Conservation (phyloP, 2,888 invertebrate genomes). For the Steromphala cineraria region DNA sequence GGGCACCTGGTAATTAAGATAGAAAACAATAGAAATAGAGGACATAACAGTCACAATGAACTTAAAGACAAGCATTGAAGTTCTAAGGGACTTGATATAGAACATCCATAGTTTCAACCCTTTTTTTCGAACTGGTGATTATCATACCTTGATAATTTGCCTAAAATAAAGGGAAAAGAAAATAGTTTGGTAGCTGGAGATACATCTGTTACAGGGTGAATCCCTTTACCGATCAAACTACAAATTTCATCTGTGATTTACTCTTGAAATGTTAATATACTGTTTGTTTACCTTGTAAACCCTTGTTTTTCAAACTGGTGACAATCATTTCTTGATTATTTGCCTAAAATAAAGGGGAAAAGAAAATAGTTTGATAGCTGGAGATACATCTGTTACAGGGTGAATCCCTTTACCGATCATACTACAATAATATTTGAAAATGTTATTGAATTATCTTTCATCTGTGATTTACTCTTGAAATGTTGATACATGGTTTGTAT, state of each 20-base stretch:
- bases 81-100: too few species aligned
- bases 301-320: not conserved
- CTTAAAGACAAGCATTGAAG: too few species aligned
- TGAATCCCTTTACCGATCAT: slow-evolving; percentile 20
- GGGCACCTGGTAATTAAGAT: too few species aligned
- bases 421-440: slow-evolving; percentile 9
- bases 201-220: not conserved
- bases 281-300: too few species aligned
- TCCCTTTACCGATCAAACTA: not conserved
- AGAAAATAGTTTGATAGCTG: slow-evolving; percentile 17
- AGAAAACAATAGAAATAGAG: too few species aligned
- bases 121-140: not conserved
- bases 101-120: not conserved
- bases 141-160: not conserved
- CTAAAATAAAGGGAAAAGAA: slow-evolving; percentile 25
- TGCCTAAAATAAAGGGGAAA: not conserved
- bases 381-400: not conserved
- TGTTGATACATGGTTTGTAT: too few species aligned
- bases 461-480: too few species aligned
- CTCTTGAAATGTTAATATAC: too few species aligned
- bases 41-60: too few species aligned
- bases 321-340: not conserved
- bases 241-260: not conserved
- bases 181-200: slow-evolving; percentile 33
- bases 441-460: too few species aligned